Base-by-base conservation (phyloP, 2,888 invertebrate species). In the Invenusta paracnida region DNA sequence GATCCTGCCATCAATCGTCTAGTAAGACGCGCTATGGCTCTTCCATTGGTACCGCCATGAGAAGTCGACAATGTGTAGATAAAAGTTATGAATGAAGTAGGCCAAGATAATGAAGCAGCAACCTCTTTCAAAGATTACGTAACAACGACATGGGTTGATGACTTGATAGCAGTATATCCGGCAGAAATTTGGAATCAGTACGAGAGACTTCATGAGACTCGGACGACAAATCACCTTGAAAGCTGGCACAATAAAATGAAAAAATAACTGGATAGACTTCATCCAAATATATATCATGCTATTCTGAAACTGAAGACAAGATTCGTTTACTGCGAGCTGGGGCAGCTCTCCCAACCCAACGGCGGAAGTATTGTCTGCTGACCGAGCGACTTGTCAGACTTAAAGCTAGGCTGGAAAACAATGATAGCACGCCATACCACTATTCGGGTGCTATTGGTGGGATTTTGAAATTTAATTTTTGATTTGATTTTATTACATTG, bases 201-300 rank as follows among this genome's bases (percentile, higher is more conserved):
- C 73, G 73, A n/a, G 17, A 73, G 25, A 73, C 11, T 73, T 73
- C 73, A 73, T 73, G 73, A 73, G 73, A 73, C 73, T 5, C 73
- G 73, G 73, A 73, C 73, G 23, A 73, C 73, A 5, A 73, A 73
- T 73, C 73, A 73, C 73, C 73, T 73, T 23, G 73, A 73, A 23
- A 73, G 73, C 73, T 73, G 73, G 73, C 73, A 73, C 11, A 73
- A 73, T 73, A 73, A 73, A 73, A 73, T 25, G 73, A 73, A 73
- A 23, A 73, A 13, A 73, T 5, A 73, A 73, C 27, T 73, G 11
- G 2, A 73, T 73, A 23, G 25, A 73, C 73, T 5, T n/a, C 73
- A 73, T 73, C 73, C 27, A 73, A 73, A 73, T 73, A 5, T 73
- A 73, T 73, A n/a, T 23, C 73, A 25, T 73, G 73, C 73, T n/a